Evolutionary conservation across 2,113 vertebrate genomes (phyloP), one percentile per base, ranked within the genome.

Genomic region (Sinocyclocheilus anshuiensis): DNA sequence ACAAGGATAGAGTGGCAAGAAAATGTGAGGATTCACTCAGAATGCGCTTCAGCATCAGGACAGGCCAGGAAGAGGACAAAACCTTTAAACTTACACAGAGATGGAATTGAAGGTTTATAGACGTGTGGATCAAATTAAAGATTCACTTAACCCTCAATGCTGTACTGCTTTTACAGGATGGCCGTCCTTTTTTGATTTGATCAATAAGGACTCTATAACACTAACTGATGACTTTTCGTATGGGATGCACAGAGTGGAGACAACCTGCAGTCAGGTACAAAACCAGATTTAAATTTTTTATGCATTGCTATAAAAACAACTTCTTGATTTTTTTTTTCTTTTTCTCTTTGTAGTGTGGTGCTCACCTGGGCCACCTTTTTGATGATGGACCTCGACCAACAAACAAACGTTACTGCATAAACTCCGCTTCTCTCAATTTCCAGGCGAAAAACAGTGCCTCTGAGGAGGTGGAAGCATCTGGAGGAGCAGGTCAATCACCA

Each of bases 301-400:
- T 9, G 22, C 74, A 48, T 48, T 5, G 3, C 48, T 76, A 18
- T 55, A 16, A 55, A 55, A 55, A 55, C 53, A 55, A 55, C 53
- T 20, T 55, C 50, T 53, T 53, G 50, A 53, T 12, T 48, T 48
- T 48, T 45, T 10, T 55, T 55, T 55, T 55, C 24, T 39, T 20
- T 36, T 50, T 6, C 7, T 89, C 1, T 84, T 69, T 96, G 86
- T 94, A 99, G 98, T 99, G 98, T 69, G 98, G 98, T 0, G 96
- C 97, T 90, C 98, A 99, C 90, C 96, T 99, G 61, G 98, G 98
- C 81, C 98, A 99, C 91, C 93, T 99, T 91, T 99, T 99, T 87
- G 97, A 99, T 0, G 98, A 99, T 6, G 98, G 98, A 71, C 98
- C 98, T 78, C 95, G 90, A 86, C 98, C 98, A 63, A 98, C 97